phyloP scores from a whole-genome alignment of 1,140 invertebrate species.

The Drosophila santomea region DNA sequence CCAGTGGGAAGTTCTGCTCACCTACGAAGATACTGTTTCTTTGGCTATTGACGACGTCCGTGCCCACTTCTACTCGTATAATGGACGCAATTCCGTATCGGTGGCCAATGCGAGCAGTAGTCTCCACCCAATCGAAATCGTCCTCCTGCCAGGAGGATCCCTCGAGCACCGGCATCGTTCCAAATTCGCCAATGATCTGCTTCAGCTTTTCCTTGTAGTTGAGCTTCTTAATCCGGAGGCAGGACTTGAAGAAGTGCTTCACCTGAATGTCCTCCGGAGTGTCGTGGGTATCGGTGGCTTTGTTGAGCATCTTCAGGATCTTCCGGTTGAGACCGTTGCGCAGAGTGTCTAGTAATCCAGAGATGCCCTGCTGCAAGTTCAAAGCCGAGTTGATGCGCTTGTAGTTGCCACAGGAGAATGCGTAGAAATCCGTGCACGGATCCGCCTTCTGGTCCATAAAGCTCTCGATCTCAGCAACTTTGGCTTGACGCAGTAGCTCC shows the following conservation, averaged over 20 bases:
- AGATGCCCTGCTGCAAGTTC: conserved; percentile 16
- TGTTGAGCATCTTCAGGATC: conserved; percentile 33
- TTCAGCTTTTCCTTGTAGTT: conserved; percentile 35
- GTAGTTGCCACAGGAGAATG: conserved; percentile 89
- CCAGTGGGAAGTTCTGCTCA: conserved; percentile 38
- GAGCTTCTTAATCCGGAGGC: conserved; percentile 20
- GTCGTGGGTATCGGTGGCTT: conserved; percentile 3
- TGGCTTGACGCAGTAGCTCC: conserved; percentile 34
- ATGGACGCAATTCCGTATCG: conserved; percentile 50
- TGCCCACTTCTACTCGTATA: conserved; percentile 36
- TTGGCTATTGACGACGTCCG: too few relatives aligned
- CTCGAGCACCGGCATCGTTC: conserved; percentile 54
- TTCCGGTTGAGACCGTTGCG: conserved; percentile 51
- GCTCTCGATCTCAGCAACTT: conserved; percentile 58
- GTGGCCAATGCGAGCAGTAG: conserved; percentile 32
- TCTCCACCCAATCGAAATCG: conserved; percentile 52
- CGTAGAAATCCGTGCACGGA: conserved; percentile 88
- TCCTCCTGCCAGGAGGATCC: conserved; percentile 47
- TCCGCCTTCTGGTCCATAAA: conserved; percentile 85
- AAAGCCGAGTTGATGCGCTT: conserved; percentile 65
- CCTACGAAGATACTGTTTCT: conserved; percentile 11
- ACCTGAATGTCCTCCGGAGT: conserved; percentile 56
- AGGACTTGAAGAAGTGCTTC: conserved; percentile 60
- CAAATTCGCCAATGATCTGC: conserved; percentile 52
- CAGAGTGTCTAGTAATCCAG: conserved; percentile 65